These are phyloP conservation scores for Phrynocephalus guinanensis DNA, from an alignment of 2,797 vertebrate species.

Conservation along the genomic window DNA sequence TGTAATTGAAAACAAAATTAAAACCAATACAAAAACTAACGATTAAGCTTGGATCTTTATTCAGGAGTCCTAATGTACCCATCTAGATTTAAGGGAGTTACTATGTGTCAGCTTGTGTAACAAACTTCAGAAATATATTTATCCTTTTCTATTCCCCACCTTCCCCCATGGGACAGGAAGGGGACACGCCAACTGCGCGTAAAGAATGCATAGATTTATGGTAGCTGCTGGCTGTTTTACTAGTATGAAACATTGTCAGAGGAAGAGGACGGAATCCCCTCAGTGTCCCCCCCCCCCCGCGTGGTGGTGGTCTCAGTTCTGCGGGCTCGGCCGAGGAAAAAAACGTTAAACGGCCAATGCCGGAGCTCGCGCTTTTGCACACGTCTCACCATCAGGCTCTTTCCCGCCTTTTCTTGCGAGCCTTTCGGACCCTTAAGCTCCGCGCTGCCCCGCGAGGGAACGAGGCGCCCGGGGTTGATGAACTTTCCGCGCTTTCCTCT, in stretches of 20 bases:
- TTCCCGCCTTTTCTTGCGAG: not conserved
- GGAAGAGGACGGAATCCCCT: too few species aligned
- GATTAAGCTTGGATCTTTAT: not conserved
- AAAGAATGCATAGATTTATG: not conserved
- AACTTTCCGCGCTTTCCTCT: too few species aligned
- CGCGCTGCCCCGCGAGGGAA: too few species aligned
- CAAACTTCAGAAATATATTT: not conserved
- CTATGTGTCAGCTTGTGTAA: not conserved
- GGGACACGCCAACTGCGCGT: not conserved
- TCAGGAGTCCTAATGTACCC: not conserved
- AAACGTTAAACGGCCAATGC: slow-evolving; percentile 15
- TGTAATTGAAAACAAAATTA: not conserved
- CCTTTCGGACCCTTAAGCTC: too few species aligned
- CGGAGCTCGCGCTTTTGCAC: not conserved
- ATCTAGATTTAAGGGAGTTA: not conserved
- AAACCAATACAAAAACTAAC: not conserved
- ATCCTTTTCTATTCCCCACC: not conserved
- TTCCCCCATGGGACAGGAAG: not conserved
- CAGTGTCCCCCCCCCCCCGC: not conserved
- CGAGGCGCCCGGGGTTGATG: too few species aligned
- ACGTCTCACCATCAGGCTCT: not conserved
- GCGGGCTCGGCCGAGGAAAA: not conserved
- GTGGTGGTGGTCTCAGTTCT: not conserved
- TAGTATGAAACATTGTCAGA: not conserved
- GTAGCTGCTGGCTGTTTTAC: too few species aligned